Evolutionary conservation across 2,797 vertebrate species (phyloP).

Genomic region (Sebastes iracundus): DNA sequence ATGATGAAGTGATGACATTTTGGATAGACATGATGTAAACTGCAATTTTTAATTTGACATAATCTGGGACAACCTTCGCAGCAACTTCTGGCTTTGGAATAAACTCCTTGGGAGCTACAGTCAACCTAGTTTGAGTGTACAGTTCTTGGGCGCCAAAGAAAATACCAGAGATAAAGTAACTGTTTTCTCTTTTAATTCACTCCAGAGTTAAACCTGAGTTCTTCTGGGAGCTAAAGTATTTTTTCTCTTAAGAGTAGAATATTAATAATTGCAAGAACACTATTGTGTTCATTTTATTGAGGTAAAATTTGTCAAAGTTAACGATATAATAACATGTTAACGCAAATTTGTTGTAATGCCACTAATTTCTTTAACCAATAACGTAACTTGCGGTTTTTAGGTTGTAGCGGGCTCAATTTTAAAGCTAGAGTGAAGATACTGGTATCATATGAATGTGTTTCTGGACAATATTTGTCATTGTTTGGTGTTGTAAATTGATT

Average conservation of each 20-base stretch:
- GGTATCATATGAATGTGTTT: too few species aligned
- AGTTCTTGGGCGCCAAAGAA: not conserved
- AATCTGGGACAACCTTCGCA: not conserved
- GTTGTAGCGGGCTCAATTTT: too few species aligned
- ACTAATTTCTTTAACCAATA: too few species aligned
- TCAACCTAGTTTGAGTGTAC: not conserved
- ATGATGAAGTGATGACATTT: too few species aligned
- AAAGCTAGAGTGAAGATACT: too few species aligned
- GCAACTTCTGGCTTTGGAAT: not conserved
- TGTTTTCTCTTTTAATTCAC: not conserved
- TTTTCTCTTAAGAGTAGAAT: not conserved
- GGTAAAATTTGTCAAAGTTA: not conserved
- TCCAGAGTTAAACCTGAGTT: not conserved
- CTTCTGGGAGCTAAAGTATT: not conserved
- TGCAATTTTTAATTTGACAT: constrained; percentile 5
- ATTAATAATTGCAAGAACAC: not conserved
- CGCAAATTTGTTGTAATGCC: too few species aligned
- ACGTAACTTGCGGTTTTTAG: too few species aligned
- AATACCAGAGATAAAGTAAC: not conserved
- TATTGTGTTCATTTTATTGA: not conserved
- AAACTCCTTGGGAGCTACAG: not conserved
- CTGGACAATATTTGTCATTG: too few species aligned
- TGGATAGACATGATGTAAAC: too few species aligned
- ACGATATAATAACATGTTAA: too few species aligned
- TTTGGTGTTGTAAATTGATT: too few species aligned